Conservation (phyloP, 2,797 vertebrate genomes). For the Peromyscus melanophrys region DNA sequence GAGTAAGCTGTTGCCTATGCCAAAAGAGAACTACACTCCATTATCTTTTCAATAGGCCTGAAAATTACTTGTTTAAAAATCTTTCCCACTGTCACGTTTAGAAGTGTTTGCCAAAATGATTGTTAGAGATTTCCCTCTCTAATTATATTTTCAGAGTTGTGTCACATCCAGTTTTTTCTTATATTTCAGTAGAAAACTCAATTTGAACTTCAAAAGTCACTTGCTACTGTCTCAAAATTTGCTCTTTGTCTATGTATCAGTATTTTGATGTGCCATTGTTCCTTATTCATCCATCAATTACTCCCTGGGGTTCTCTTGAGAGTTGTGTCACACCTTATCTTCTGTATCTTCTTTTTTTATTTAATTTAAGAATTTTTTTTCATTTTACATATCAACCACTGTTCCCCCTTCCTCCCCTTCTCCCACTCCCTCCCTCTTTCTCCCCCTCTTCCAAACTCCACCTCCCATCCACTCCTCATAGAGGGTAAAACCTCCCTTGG, state of each 20-base stretch:
- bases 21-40: constrained; percentile 72
- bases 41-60: constrained; percentile 78
- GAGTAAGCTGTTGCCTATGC: constrained; percentile 39
- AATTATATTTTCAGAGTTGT: constrained; percentile 59
- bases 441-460: too few species aligned
- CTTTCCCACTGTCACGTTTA: constrained; percentile 70
- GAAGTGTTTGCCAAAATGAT: constrained; percentile 65
- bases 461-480: too few species aligned
- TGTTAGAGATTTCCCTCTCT: constrained; percentile 49
- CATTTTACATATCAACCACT: too few species aligned
- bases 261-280: constrained; percentile 24
- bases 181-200: constrained; percentile 36
- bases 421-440: too few species aligned
- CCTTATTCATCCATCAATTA: constrained; percentile 30
- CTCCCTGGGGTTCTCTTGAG: constrained; percentile 25
- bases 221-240: constrained; percentile 9
- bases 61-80: constrained; percentile 82
- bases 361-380: too few species aligned
- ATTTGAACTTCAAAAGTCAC: constrained; percentile 44
- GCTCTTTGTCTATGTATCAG: neutral
- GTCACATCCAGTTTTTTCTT: constrained; percentile 1
- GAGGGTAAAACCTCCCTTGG: too few species aligned
- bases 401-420: too few species aligned
- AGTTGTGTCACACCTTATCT: neutral
- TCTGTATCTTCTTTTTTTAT: too few species aligned